Conservation (phyloP, 2,113 vertebrate genomes). For the Diphyllodes magnificus region DNA sequence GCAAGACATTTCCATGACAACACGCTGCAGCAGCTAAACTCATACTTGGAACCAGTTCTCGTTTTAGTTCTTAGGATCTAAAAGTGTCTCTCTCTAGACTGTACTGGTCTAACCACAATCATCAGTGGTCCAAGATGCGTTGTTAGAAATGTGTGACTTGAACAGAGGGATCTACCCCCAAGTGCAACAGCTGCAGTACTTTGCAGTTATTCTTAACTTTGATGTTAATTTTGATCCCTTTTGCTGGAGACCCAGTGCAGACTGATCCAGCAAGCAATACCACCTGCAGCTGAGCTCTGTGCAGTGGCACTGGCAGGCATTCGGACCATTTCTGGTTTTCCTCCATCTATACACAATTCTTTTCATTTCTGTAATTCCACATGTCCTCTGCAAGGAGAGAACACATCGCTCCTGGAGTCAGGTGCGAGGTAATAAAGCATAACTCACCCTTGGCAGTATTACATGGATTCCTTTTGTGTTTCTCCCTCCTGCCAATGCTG, state of each 20-base stretch:
- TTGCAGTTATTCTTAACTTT: background rate
- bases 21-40: background rate
- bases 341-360: background rate
- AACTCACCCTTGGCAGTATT: background rate
- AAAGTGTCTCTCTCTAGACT: background rate
- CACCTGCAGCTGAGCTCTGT: background rate
- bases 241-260: background rate
- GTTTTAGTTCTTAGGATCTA: background rate
- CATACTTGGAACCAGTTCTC: background rate
- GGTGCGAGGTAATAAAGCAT: background rate
- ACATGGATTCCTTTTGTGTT: background rate
- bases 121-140: background rate
- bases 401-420: background rate
- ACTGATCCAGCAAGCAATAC: background rate
- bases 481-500: background rate
- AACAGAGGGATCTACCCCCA: background rate
- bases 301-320: background rate
- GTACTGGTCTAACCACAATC: background rate
- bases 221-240: background rate
- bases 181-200: background rate
- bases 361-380: background rate
- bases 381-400: background rate
- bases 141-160: background rate
- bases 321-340: background rate
- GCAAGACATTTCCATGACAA: constrained; percentile 24